A percentile compares a stretch with the other conserved stretches of the same genome.
Conservation (phyloP, 2,113 vertebrate genomes). For the Sterna hirundo region DNA sequence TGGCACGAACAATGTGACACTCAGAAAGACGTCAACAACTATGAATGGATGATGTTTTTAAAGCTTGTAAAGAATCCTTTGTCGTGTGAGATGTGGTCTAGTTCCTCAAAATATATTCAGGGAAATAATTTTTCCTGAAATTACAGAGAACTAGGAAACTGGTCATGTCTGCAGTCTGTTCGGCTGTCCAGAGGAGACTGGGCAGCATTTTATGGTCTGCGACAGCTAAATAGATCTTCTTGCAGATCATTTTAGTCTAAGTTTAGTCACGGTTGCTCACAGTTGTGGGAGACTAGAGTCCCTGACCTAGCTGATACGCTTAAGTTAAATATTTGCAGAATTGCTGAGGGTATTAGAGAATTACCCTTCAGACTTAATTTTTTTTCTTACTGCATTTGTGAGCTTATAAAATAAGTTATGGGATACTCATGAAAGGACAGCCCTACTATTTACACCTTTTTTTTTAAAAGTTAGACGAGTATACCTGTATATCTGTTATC, state of each 20-base stretch:
- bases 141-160: background rate
- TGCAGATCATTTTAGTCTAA: background rate
- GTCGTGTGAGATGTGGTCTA: background rate
- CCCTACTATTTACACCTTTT: background rate
- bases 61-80: background rate
- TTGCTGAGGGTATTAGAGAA: background rate
- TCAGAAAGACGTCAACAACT: background rate
- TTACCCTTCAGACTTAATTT: background rate
- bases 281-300: background rate
- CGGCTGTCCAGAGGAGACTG: background rate
- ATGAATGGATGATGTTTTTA: background rate
- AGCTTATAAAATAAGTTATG: background rate
- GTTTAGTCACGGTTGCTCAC: background rate
- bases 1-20: background rate
- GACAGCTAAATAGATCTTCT: background rate
- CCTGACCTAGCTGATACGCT: background rate
- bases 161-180: background rate
- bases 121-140: background rate
- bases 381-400: background rate
- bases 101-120: background rate
- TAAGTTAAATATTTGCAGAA: background rate
- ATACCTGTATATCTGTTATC: background rate
- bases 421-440: background rate
- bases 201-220: background rate
- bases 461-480: background rate